Evolutionary conservation across 2,113 vertebrate species (phyloP), one percentile per base, ranked within the genome.

Genomic region (Charadrius vociferus): DNA sequence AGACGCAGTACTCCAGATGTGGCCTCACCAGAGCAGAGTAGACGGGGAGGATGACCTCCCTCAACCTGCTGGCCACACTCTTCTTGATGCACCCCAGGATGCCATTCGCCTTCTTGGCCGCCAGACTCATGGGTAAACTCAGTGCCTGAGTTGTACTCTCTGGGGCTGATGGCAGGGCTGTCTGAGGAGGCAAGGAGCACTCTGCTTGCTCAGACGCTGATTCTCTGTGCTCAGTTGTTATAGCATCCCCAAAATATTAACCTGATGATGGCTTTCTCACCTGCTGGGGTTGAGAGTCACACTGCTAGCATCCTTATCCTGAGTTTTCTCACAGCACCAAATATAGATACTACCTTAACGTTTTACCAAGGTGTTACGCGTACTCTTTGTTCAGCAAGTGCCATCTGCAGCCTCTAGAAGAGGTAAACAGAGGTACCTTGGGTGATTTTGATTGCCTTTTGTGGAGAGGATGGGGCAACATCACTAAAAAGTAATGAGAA

Each of bases 341-440:
- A 52, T 41, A 43, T 2, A 50, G 9, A 41, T 6, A 47, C 26
- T 4, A 58, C 30, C 21, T 68, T 34, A 65, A 39, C 0, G 0
- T 87, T 90, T 79, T 36, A 18, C 3, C 9, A 18, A 5, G 10
- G 12, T 49, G 13, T 81, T 41, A 62, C 16, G 8, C 21, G 19
- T 26, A 41, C 2, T 62, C 5, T 45, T 78, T 56, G 19, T 52
- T 12, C n/a, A 74, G 17, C 5, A 88, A 39, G 20, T 66, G 16
- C 45, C 29, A 23, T 7, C 16, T 74, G 13, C 52, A 81, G 22
- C 7, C 8, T 78, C n/a, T 74, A 62, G 30, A 49, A 10, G 13
- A 50, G 6, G 0, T 9, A 37, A 45, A 59, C 17, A 71, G 13
- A 32, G 63, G 8, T 10, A 18, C 3, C 7, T n/a, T 53, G 10